Conservation (phyloP, 2,113 vertebrate genomes). For the Trematomus loennbergii region DNA sequence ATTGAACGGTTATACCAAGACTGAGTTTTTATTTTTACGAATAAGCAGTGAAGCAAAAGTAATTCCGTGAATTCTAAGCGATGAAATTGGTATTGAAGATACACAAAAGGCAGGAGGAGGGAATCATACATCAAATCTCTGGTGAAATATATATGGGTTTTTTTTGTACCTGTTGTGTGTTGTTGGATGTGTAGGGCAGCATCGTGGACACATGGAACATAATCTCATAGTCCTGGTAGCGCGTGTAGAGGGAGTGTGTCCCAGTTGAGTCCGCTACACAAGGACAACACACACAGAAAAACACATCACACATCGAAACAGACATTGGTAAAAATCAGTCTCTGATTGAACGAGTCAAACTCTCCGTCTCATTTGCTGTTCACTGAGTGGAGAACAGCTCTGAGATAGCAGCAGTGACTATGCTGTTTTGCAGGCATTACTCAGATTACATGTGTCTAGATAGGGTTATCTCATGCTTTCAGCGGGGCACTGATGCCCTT, state of each 20-base stretch:
- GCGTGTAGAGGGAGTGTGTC: constrained; percentile 92
- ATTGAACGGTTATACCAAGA: constrained; percentile 10
- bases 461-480: constrained; percentile 69
- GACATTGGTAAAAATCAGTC: constrained; percentile 26
- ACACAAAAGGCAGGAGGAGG: constrained; percentile 4
- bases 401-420: constrained; percentile 71
- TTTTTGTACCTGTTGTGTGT: constrained; percentile 85
- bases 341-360: constrained; percentile 23
- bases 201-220: constrained; percentile 96
- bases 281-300: constrained; percentile 13
- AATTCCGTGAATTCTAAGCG: neutral
- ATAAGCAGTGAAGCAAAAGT: constrained; percentile 3
- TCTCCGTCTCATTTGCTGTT: constrained; percentile 45
- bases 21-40: neutral
- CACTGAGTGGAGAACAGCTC: constrained; percentile 49
- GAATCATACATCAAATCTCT: neutral
- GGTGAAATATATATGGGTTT: neutral
- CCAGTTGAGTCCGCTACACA: constrained; percentile 86
- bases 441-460: constrained; percentile 70
- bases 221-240: constrained; percentile 94
- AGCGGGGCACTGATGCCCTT: constrained; percentile 65
- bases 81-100: neutral
- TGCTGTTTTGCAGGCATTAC: constrained; percentile 70
- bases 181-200: constrained; percentile 90
- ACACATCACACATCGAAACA: constrained; percentile 35